Conservation (phyloP, 1,140 invertebrate species). For the Bombus polaris region DNA sequence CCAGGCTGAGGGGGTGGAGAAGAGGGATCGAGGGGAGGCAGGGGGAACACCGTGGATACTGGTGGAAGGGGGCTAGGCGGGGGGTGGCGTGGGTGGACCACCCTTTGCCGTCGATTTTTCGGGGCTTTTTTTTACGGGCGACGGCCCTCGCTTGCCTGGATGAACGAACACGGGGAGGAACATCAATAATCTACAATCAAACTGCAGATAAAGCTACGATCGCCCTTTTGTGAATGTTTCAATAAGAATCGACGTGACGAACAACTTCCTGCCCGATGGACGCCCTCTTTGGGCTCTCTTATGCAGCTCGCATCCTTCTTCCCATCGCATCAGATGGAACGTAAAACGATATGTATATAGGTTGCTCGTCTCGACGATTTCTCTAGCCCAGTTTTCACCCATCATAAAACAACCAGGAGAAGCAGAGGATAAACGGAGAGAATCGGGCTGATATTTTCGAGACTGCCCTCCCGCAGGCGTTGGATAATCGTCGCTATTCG, state of each 20-base stretch:
- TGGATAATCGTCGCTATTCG: conserved; percentile 1
- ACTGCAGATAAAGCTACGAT: conserved; percentile 82
- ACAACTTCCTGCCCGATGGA: conserved; percentile 65
- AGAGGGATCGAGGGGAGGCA: conserved; percentile 30
- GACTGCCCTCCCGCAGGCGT: background rate
- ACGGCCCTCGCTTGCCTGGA: conserved; percentile 78
- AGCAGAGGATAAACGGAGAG: background rate
- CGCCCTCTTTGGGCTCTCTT: conserved; percentile 27
- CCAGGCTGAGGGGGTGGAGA: conserved; percentile 38
- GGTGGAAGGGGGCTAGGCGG: conserved; percentile 35
- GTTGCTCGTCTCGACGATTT: background rate
- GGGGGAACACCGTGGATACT: conserved; percentile 22
- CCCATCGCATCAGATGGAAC: background rate
- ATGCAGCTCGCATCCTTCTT: conserved; percentile 12
- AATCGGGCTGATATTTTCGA: background rate
- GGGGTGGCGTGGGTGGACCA: conserved; percentile 65
- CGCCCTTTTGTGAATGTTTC: conserved; percentile 81
- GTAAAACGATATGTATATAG: background rate
- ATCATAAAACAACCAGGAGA: background rate
- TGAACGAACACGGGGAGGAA: conserved; percentile 80
- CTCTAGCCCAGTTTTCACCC: background rate
- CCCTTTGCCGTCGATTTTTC: conserved; percentile 78
- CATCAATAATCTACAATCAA: conserved; percentile 84
- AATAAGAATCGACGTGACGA: conserved; percentile 78
- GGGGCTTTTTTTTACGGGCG: conserved; percentile 78